Evolutionary conservation across 1,140 invertebrate species (phyloP).

Genomic region (Drosophila lini): DNA sequence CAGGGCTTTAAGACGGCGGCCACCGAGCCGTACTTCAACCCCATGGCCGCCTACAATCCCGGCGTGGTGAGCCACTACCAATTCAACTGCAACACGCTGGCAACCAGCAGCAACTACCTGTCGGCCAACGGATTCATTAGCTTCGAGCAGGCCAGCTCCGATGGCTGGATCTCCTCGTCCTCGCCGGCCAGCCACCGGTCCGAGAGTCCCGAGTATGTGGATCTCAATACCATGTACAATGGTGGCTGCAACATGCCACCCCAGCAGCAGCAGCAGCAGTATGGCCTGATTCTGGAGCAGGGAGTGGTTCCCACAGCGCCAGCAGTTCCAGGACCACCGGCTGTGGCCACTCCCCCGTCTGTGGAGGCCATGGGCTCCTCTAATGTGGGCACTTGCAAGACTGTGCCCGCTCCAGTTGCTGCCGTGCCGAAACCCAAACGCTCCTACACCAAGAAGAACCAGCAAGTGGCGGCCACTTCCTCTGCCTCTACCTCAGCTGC

Average conservation of each 20-base stretch:
- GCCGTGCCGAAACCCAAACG: slow-evolving; percentile 59
- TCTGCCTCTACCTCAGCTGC: slow-evolving; percentile 7
- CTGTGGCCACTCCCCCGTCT: slow-evolving; percentile 14
- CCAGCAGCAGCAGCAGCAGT: slow-evolving; percentile 41
- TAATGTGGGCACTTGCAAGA: slow-evolving; percentile 76
- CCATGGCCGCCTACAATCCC: slow-evolving; percentile 81
- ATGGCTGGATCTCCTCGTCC: slow-evolving; percentile 87
- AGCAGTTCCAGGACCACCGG: not conserved
- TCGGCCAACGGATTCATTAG: slow-evolving; percentile 75
- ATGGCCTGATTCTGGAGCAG: slow-evolving; percentile 47
- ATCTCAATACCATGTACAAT: slow-evolving; percentile 80
- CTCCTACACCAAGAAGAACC: slow-evolving; percentile 69
- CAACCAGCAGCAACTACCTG: slow-evolving; percentile 71
- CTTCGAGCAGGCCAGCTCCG: slow-evolving; percentile 84
- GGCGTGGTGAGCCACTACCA: slow-evolving; percentile 64
- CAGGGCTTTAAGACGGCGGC: slow-evolving; percentile 70
- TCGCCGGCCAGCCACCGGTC: slow-evolving; percentile 87
- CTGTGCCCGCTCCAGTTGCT: slow-evolving; percentile 38
- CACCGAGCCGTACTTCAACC: slow-evolving; percentile 75
- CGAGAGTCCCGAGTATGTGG: slow-evolving; percentile 85
- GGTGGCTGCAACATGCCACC: slow-evolving; percentile 33
- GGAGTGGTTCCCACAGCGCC: slow-evolving; percentile 3
- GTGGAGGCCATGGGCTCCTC: slow-evolving; percentile 65
- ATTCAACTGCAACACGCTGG: slow-evolving; percentile 68
- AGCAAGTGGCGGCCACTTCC: slow-evolving; percentile 13